Evolutionary conservation across 2,888 invertebrate species (phyloP).

Genomic region (Euzophera pinguis): DNA sequence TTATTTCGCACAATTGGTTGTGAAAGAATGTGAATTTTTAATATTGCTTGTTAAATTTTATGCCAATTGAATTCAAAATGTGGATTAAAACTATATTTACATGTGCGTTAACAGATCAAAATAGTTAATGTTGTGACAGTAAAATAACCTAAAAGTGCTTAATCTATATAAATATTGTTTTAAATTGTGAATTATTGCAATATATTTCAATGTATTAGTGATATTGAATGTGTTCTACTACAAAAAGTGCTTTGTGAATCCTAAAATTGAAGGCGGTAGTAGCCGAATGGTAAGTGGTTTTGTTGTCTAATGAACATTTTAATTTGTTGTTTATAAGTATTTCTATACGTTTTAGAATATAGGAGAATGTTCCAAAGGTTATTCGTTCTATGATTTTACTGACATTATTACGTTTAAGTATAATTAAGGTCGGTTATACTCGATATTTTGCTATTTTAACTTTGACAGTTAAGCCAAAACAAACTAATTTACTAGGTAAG

Average conservation of each 20-base stretch:
- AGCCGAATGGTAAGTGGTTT: background rate
- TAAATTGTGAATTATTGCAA: background rate
- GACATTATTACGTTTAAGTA: background rate
- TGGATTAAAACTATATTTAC: background rate
- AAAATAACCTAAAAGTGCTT: slow-evolving; percentile 10
- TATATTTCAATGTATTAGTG: background rate
- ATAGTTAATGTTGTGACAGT: slow-evolving; percentile 10
- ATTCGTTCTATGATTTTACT: background rate
- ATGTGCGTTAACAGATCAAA: background rate
- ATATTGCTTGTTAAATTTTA: too few relatives aligned
- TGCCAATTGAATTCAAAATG: too few relatives aligned
- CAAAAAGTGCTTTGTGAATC: background rate
- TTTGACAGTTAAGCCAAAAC: too few relatives aligned
- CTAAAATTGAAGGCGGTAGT: background rate
- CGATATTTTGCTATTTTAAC: too few relatives aligned
- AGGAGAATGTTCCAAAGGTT: background rate
- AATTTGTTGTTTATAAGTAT: background rate
- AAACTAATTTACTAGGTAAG: too few relatives aligned
- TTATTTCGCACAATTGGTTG: too few relatives aligned
- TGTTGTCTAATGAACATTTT: background rate
- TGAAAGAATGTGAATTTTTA: too few relatives aligned
- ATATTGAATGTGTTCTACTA: background rate
- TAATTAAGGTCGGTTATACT: too few relatives aligned
- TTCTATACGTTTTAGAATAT: background rate
- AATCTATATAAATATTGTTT: background rate